These are phyloP conservation scores for Patiria pectinifera DNA, from an alignment of 53 echinoderm and acorn worm genomes.

Conservation along the genomic window DNA sequence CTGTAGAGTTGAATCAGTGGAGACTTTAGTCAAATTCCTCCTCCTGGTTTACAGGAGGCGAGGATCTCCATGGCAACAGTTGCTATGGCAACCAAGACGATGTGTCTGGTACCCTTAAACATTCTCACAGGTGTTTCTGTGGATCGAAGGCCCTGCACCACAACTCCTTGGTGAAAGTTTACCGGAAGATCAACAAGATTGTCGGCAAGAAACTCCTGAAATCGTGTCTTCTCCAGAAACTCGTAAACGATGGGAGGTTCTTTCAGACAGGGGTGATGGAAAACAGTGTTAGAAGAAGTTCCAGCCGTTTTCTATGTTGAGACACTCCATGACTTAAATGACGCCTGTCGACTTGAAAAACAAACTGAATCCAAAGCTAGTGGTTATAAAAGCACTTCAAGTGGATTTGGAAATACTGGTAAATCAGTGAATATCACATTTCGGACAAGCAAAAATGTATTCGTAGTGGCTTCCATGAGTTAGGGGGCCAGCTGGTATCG, in stretches of 20 bases:
- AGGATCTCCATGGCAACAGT: constrained; percentile 18
- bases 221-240: background rate
- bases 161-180: too few relatives aligned
- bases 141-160: background rate
- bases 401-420: constrained; percentile 56
- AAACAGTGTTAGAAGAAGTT: background rate
- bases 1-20: background rate
- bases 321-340: constrained; percentile 21
- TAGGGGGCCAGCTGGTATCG: too few relatives aligned
- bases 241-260: background rate
- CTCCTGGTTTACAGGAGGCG: background rate
- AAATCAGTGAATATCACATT: background rate
- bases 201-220: background rate
- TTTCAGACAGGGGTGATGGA: background rate
- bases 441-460: background rate
- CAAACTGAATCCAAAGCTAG: constrained; percentile 33
- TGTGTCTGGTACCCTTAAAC: background rate
- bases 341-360: constrained; percentile 26
- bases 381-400: constrained; percentile 31
- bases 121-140: background rate
- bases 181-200: too few relatives aligned
- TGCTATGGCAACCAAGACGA: constrained; percentile 18
- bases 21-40: background rate
- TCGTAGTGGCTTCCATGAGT: too few relatives aligned
- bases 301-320: constrained; percentile 23